Evolutionary conservation across 2,888 invertebrate species (phyloP).

Genomic region (Polia nebulosa): DNA sequence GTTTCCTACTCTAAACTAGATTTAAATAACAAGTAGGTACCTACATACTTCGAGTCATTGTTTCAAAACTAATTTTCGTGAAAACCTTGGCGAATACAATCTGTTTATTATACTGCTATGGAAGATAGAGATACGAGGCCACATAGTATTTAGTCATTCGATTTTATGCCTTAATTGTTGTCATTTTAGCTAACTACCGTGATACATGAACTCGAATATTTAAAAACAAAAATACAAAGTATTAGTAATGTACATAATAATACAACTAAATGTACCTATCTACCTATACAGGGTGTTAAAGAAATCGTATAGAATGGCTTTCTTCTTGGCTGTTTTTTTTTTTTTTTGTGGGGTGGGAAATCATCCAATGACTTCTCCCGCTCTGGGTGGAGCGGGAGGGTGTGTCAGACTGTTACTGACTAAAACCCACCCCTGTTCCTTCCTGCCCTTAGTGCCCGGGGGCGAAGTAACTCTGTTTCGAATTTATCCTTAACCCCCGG

Average conservation of each 20-base stretch:
- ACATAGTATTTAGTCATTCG: not conserved
- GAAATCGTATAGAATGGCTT: too few species aligned
- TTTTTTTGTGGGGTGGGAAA: too few species aligned
- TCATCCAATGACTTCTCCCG: too few species aligned
- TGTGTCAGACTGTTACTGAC: too few species aligned
- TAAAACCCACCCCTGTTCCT: too few species aligned
- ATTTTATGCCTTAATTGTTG: slow-evolving; percentile 3
- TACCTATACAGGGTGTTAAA: too few species aligned
- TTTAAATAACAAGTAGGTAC: not conserved
- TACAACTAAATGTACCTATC: not conserved
- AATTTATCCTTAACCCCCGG: too few species aligned
- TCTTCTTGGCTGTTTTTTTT: too few species aligned
- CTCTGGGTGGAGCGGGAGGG: too few species aligned
- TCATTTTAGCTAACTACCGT: slow-evolving; percentile 8
- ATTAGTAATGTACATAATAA: not conserved
- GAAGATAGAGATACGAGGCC: slow-evolving; percentile 14
- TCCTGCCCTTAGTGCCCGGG: too few species aligned
- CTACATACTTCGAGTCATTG: not conserved
- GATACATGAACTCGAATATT: slow-evolving; percentile 1
- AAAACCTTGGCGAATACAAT: not conserved
- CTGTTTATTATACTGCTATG: not conserved
- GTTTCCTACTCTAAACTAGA: not conserved
- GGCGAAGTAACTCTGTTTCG: too few species aligned
- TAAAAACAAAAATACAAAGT: not conserved
- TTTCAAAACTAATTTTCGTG: not conserved